A percentile compares a stretch with the other conserved stretches of the same genome.
phyloP scores from a whole-genome alignment of 2,797 vertebrate species.

The Ptychadena robeensis region DNA sequence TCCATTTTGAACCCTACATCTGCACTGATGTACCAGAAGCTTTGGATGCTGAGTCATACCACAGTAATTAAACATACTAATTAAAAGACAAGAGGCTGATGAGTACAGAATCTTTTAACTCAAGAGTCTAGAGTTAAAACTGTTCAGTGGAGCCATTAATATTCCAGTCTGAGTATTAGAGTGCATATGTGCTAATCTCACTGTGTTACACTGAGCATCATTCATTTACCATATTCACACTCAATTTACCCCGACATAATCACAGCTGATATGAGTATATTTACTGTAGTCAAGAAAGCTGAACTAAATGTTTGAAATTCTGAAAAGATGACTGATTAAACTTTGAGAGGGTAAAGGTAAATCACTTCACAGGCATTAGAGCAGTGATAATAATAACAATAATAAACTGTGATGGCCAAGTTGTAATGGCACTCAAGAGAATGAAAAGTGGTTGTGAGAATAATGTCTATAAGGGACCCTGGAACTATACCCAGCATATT shows the following conservation, averaged over 20 bases:
- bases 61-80: constrained; percentile 4
- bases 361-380: neutral
- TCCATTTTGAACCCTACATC: neutral
- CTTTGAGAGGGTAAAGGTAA: neutral
- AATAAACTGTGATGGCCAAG: neutral
- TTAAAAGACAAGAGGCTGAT: constrained; percentile 2
- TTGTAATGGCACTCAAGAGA: neutral
- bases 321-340: neutral
- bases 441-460: neutral
- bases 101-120: neutral
- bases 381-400: neutral
- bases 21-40: neutral
- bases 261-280: neutral
- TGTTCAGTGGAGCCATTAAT: neutral
- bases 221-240: neutral
- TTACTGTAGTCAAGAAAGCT: neutral
- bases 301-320: neutral
- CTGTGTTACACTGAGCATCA: neutral
- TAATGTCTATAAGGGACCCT: neutral
- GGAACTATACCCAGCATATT: neutral
- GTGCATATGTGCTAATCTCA: constrained; percentile 1
- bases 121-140: neutral
- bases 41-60: neutral
- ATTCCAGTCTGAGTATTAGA: neutral
- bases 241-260: neutral